Evolutionary conservation across 2,113 vertebrate species (phyloP).

Genomic region (Salvator merianae): DNA sequence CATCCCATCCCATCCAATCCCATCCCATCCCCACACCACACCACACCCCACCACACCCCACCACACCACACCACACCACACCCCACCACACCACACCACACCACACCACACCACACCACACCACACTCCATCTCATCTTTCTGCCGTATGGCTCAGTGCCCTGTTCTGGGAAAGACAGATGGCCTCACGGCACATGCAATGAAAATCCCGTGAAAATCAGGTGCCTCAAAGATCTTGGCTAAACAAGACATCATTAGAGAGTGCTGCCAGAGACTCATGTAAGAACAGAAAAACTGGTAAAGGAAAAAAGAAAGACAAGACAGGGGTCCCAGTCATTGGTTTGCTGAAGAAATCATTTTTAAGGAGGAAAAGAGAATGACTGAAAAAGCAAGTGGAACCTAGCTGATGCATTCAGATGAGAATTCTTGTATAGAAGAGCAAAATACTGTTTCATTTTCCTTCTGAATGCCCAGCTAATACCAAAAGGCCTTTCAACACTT

Average conservation of each 20-base stretch:
- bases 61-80: too few species aligned
- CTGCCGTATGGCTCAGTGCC: too few species aligned
- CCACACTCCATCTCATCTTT: too few species aligned
- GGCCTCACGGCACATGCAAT: neutral
- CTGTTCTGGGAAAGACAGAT: neutral
- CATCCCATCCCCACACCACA: too few species aligned
- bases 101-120: too few species aligned
- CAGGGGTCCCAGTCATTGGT: neutral
- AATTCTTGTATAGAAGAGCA: neutral
- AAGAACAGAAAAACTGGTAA: neutral
- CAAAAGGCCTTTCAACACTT: too few species aligned
- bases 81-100: too few species aligned
- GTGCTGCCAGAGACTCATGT: neutral
- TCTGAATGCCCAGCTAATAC: neutral
- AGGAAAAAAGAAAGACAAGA: neutral
- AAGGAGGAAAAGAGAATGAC: neutral
- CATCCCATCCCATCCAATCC: too few species aligned
- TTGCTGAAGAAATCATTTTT: neutral
- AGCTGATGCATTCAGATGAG: neutral
- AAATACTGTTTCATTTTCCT: neutral
- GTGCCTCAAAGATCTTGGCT: neutral
- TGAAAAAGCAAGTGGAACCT: neutral
- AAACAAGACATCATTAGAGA: neutral
- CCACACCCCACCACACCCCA: too few species aligned
- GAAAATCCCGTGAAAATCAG: neutral